These are phyloP conservation scores for Trachelus troglodyta DNA, from an alignment of 2,888 invertebrate species.

Conservation along the genomic window DNA sequence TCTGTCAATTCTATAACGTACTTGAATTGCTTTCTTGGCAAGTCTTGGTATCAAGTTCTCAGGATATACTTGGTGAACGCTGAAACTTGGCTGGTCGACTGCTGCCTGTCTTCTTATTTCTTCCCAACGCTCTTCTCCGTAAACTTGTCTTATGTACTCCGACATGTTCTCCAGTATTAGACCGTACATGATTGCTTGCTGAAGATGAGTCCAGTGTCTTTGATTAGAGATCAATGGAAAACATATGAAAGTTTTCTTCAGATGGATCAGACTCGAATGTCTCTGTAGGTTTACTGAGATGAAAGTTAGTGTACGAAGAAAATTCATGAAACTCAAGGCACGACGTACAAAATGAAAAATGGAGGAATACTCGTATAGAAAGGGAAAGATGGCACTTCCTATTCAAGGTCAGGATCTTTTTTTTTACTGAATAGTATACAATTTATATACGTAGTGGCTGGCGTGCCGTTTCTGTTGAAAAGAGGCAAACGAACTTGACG, in stretches of 20 bases:
- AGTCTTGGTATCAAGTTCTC: slow-evolving; percentile 88
- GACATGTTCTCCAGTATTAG: slow-evolving; percentile 93
- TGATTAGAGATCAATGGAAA: neutral
- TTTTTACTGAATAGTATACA: neutral
- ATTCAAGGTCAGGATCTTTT: neutral
- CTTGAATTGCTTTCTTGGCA: slow-evolving; percentile 88
- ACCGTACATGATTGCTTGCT: slow-evolving; percentile 83
- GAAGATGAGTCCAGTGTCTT: neutral
- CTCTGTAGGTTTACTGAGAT: neutral
- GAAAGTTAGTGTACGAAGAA: neutral
- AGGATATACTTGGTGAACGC: slow-evolving; percentile 93
- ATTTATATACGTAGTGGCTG: neutral
- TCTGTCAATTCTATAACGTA: slow-evolving; percentile 50
- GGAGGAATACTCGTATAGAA: neutral
- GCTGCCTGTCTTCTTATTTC: slow-evolving; percentile 86
- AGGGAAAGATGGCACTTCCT: neutral
- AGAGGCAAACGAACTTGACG: neutral
- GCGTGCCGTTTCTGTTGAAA: neutral
- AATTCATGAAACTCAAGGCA: neutral
- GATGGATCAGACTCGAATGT: neutral
- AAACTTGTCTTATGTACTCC: slow-evolving; percentile 91
- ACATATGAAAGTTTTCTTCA: neutral
- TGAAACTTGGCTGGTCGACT: slow-evolving; percentile 89
- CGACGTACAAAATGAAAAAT: neutral
- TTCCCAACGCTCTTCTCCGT: slow-evolving; percentile 95